Base-by-base conservation (phyloP, 2,888 invertebrate genomes). In the Kuschelorhynchus macadamiae region DNA sequence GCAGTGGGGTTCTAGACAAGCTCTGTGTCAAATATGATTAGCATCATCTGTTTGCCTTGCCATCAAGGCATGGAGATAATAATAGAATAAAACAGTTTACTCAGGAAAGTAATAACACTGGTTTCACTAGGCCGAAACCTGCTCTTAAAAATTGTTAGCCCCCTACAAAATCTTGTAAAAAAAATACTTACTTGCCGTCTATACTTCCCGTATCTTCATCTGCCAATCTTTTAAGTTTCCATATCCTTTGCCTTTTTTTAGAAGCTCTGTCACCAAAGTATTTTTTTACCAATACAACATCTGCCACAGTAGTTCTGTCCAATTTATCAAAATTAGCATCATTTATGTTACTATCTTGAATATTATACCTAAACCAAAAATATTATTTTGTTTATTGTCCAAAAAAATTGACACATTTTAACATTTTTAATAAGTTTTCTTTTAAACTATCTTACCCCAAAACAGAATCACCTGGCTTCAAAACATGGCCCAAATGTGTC, bases 261-360 rank as follows among this genome's bases (percentile, higher is more conserved):
- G 89, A 87, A 1, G 89, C 83, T 71, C 88, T 88, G 78, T 92
- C 94, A 0, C 90, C 90, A 81, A 93, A 97, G 74, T 89, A 87
- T 82, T 99, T 99, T 86, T 96, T 97, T 8, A 98, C 95, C n/a
- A 99, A 85, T 64, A 98, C 89, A 61, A 98, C 92, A 85, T 98
- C 98, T 0, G 98, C 97, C 25, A 97, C 81, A 9, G 80, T 79
- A 70, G 87, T 87, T 39, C 84, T 82, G 65, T 89, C 86, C 75
- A 99, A 81, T 78, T 93, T 93, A 69, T 99, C 98, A 79, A 96
- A 93, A 81, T 95, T 90, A 0, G 81, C 81, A 81, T 99, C 93
- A 81, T 99, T 99, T 41, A 96, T 89, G 81, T 99, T 99, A 20
- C 94, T 91, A 78, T 97, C 96, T 30, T 88, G 87, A 50, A 99